These are phyloP conservation scores for Brachyalestes nurse DNA, from an alignment of 2,797 vertebrate species.

Conservation along the genomic window DNA sequence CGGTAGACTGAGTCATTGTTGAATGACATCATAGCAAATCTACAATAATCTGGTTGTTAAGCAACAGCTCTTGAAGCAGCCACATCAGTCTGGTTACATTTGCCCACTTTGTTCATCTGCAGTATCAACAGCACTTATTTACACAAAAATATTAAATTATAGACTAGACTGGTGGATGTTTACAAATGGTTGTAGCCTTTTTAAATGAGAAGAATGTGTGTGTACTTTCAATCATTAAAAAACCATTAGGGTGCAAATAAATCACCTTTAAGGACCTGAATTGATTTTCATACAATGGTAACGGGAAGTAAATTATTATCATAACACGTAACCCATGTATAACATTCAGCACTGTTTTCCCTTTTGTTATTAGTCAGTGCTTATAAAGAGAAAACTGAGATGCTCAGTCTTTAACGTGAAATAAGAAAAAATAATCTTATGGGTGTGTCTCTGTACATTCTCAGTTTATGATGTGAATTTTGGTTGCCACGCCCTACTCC, in stretches of 20 bases:
- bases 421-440: no score
- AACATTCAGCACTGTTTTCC: no score
- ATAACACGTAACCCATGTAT: no score
- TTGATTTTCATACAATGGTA: no score
- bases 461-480: no score
- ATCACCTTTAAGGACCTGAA: not conserved
- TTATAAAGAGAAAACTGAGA: no score
- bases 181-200: not conserved
- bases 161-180: not conserved
- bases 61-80: not conserved
- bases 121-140: not conserved
- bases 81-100: not conserved
- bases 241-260: not conserved
- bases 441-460: no score
- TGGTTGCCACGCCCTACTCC: no score
- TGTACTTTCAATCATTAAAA: not conserved
- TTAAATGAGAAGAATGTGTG: not conserved
- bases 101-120: not conserved
- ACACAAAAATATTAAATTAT: not conserved
- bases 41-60: not conserved
- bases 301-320: no score
- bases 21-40: not conserved
- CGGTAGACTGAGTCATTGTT: constrained; percentile 17
- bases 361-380: no score
- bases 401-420: no score